phyloP scores from a whole-genome alignment of 1,140 invertebrate genomes.

The Oryctes rhinoceros region DNA sequence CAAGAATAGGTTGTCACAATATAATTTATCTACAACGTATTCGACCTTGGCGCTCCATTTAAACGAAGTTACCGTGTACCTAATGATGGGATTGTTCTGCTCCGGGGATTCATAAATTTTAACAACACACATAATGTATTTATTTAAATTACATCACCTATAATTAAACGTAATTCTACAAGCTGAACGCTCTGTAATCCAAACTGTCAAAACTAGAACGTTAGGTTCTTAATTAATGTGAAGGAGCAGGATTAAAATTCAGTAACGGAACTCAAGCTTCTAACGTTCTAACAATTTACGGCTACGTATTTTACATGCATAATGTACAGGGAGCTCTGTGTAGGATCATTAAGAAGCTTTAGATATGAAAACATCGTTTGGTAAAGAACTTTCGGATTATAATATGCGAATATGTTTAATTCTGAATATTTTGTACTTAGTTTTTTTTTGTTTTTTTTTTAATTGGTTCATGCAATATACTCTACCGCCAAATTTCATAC shows the following conservation, averaged over 20 bases:
- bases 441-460: background rate
- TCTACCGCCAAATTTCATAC: too few species aligned
- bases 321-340: background rate
- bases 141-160: constrained; percentile 9
- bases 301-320: background rate
- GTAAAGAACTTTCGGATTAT: background rate
- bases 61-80: background rate
- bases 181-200: background rate
- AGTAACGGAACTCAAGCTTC: background rate
- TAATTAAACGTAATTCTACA: background rate
- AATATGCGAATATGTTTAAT: too few species aligned
- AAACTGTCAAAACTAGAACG: too few species aligned
- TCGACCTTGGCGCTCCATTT: background rate
- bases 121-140: background rate
- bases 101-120: background rate
- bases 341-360: background rate
- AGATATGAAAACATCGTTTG: background rate
- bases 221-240: too few species aligned
- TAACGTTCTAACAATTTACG: background rate
- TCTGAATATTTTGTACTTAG: too few species aligned
- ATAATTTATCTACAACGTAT: background rate
- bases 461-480: background rate
- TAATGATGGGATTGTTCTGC: background rate
- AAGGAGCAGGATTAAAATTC: constrained; percentile 10
- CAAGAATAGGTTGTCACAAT: background rate